phyloP scores from a whole-genome alignment of 2,113 vertebrate genomes.

The Laterallus jamaicensis region DNA sequence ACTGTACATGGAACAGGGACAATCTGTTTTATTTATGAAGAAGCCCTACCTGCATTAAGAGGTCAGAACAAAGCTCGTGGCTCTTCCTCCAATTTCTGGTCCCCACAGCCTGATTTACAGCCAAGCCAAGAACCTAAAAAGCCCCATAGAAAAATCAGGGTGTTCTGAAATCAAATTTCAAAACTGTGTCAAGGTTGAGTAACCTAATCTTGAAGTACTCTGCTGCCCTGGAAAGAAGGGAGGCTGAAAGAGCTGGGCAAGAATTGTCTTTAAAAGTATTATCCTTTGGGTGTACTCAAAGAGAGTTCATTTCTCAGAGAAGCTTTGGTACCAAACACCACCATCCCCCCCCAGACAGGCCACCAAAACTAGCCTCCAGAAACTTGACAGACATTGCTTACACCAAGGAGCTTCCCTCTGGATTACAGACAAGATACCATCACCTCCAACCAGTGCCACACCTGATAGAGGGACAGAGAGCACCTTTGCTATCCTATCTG shows the following conservation, averaged over 20 bases:
- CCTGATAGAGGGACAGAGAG: neutral
- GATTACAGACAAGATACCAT: neutral
- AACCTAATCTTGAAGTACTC: neutral
- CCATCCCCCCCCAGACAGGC: neutral
- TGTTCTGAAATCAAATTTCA: neutral
- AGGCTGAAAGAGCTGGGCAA: neutral
- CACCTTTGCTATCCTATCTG: neutral
- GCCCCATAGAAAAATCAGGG: neutral
- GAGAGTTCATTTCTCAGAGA: neutral
- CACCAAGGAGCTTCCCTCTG: neutral
- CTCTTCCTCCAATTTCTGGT: neutral
- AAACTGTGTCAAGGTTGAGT: neutral
- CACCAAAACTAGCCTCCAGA: neutral
- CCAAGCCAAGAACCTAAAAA: neutral
- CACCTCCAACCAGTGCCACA: neutral
- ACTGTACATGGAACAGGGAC: neutral
- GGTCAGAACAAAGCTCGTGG: neutral
- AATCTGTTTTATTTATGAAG: neutral
- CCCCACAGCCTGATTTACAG: neutral
- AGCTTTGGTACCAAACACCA: neutral
- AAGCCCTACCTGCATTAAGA: neutral
- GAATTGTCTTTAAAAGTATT: neutral
- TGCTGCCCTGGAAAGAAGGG: neutral
- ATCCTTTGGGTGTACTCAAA: neutral
- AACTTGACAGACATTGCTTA: neutral